A percentile compares a stretch with the other conserved stretches of the same genome.
phyloP scores from a whole-genome alignment of 35 echinoderm and acorn worm species.

The Anneissia japonica region DNA sequence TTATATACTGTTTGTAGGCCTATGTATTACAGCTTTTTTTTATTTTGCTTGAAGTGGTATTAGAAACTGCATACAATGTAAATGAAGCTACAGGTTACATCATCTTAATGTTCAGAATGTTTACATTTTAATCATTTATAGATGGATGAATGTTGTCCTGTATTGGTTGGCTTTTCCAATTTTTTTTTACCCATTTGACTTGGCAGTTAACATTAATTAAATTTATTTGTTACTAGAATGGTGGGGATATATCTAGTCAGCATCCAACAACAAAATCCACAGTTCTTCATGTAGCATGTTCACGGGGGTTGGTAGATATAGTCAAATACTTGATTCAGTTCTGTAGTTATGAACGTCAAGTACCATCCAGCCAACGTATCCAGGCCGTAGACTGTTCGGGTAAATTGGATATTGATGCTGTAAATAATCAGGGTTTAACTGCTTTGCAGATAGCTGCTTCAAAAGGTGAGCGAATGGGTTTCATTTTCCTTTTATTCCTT shows the following conservation, averaged over 20 bases:
- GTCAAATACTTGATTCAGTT: slow-evolving; percentile 64
- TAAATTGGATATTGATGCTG: slow-evolving; percentile 68
- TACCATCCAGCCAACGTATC: background rate
- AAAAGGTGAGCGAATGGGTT: slow-evolving; percentile 75
- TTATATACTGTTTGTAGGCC: too few relatives aligned
- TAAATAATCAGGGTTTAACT: slow-evolving; percentile 61
- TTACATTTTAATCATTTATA: background rate
- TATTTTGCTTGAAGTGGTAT: too few relatives aligned
- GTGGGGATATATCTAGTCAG: slow-evolving; percentile 68
- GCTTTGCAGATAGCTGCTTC: slow-evolving; percentile 81
- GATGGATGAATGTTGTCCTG: too few relatives aligned
- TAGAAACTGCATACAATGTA: too few relatives aligned
- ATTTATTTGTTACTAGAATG: slow-evolving; percentile 43
- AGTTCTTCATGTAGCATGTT: slow-evolving; percentile 80
- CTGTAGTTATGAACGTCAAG: slow-evolving; percentile 2
- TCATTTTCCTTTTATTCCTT: too few relatives aligned
- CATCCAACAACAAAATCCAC: slow-evolving; percentile 81
- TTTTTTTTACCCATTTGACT: too few relatives aligned
- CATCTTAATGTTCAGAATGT: background rate
- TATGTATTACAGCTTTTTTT: too few relatives aligned
- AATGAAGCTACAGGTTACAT: background rate
- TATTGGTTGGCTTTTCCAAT: too few relatives aligned
- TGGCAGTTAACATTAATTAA: too few relatives aligned
- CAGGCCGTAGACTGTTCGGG: too few relatives aligned
- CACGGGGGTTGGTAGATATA: slow-evolving; percentile 67